phyloP scores from a whole-genome alignment of 2,113 vertebrate species.

The Salvator merianae region DNA sequence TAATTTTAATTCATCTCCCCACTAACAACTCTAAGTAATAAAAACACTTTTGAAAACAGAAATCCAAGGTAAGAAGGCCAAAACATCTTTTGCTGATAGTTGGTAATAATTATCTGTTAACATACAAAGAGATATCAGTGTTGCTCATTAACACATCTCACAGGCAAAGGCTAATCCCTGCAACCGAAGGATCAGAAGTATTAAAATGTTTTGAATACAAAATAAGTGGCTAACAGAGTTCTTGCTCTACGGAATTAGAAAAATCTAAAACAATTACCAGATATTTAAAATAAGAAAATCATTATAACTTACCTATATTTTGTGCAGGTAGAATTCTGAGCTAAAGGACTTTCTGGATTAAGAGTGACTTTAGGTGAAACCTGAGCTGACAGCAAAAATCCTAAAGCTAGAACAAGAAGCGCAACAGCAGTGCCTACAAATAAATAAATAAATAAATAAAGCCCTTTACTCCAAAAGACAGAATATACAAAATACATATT shows the following conservation, averaged over 20 bases:
- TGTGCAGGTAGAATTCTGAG: constrained; percentile 86
- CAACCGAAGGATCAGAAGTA: constrained; percentile 9
- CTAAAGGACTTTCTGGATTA: constrained; percentile 80
- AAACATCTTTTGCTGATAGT: background rate
- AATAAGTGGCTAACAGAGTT: background rate
- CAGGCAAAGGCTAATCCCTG: background rate
- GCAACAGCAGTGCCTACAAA: constrained; percentile 88
- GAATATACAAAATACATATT: background rate
- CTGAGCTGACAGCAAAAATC: constrained; percentile 92
- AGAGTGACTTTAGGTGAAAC: constrained; percentile 89
- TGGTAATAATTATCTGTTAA: background rate
- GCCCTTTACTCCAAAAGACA: constrained; percentile 35
- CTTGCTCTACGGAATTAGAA: background rate
- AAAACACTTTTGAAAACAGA: background rate
- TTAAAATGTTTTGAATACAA: constrained; percentile 1
- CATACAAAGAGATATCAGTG: constrained; percentile 18
- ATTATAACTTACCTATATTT: constrained; percentile 86
- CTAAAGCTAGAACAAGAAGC: constrained; percentile 86
- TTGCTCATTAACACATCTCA: constrained; percentile 21
- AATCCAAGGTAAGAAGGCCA: background rate
- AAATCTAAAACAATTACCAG: background rate
- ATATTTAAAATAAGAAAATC: constrained; percentile 9
- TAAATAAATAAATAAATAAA: constrained; percentile 48
- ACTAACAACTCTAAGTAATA: background rate
- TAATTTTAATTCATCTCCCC: background rate